Evolutionary conservation across 2,888 invertebrate species (phyloP).

Genomic region (Thumatha senex): DNA sequence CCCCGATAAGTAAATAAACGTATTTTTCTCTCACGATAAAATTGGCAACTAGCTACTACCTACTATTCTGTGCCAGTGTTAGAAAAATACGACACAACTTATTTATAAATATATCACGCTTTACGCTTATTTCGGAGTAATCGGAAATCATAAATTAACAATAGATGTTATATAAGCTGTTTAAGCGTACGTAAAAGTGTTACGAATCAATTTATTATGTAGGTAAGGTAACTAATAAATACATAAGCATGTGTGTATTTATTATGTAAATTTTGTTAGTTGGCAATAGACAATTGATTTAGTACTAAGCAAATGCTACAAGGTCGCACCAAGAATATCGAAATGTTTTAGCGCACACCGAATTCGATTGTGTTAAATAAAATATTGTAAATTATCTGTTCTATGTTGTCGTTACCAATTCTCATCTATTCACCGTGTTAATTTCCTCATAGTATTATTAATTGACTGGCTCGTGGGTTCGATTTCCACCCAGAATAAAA

Average conservation of each 20-base stretch:
- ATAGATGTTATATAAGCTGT: conserved; percentile 18
- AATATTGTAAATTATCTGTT: no score
- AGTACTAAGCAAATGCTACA: conserved; percentile 28
- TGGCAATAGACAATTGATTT: conserved; percentile 35
- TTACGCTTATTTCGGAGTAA: conserved; percentile 6
- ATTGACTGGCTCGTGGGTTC: no score
- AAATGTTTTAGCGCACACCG: no score
- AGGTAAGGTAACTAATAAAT: no score
- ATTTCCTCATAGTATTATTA: no score
- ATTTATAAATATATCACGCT: conserved; percentile 6
- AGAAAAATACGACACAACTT: background rate
- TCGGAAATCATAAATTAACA: conserved; percentile 19
- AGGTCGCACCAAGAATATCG: conserved; percentile 20
- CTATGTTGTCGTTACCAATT: no score
- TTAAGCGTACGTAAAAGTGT: conserved; percentile 22
- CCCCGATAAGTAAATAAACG: background rate
- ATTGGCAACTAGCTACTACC: background rate
- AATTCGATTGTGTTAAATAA: no score
- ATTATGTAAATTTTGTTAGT: conserved; percentile 14
- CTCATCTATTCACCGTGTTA: no score
- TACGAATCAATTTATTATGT: conserved; percentile 28
- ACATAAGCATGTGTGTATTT: conserved; percentile 5
- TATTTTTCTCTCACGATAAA: background rate
- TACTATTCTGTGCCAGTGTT: no score
- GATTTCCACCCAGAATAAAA: no score